These are phyloP conservation scores for Drosophila neutralis DNA, from an alignment of 2,888 invertebrate species.

Conservation along the genomic window DNA sequence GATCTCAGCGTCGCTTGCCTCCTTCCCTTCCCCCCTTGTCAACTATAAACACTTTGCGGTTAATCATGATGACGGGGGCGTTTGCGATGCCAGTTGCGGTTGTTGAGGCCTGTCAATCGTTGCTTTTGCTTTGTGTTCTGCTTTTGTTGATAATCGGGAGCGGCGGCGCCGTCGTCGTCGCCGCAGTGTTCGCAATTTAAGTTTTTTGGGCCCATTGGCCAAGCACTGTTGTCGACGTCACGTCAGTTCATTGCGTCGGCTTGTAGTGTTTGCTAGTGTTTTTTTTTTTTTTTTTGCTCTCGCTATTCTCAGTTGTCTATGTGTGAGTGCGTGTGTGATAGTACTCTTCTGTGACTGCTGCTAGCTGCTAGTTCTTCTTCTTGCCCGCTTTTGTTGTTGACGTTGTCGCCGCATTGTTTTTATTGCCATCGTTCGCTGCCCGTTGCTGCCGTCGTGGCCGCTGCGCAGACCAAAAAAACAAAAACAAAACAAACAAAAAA, in stretches of 20 bases:
- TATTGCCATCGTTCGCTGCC: constrained; percentile 24
- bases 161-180: constrained; percentile 35
- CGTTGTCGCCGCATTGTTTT: constrained; percentile 47
- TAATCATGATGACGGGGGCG: constrained; percentile 66
- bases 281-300: constrained; percentile 42
- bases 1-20: constrained; percentile 42
- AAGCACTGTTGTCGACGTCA: constrained; percentile 57
- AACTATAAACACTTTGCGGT: constrained; percentile 55
- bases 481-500: constrained; percentile 9
- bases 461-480: constrained; percentile 45
- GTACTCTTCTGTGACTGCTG: constrained; percentile 22
- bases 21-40: background rate
- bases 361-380: constrained; percentile 49
- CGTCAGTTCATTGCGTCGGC: constrained; percentile 75
- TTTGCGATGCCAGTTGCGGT: constrained; percentile 58
- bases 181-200: constrained; percentile 43
- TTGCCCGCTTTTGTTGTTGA: constrained; percentile 55
- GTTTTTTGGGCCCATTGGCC: constrained; percentile 59
- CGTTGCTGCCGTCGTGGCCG: constrained; percentile 57
- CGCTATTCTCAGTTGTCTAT: constrained; percentile 35
- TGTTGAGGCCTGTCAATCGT: constrained; percentile 68
- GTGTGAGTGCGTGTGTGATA: constrained; percentile 15
- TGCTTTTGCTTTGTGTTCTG: constrained; percentile 59
- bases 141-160: constrained; percentile 67
- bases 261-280: constrained; percentile 71